Percentiles rank a stretch among this genome's conserved stretches.
Evolutionary conservation across 2,888 invertebrate species (phyloP).

Genomic region (Coleophora deauratella): DNA sequence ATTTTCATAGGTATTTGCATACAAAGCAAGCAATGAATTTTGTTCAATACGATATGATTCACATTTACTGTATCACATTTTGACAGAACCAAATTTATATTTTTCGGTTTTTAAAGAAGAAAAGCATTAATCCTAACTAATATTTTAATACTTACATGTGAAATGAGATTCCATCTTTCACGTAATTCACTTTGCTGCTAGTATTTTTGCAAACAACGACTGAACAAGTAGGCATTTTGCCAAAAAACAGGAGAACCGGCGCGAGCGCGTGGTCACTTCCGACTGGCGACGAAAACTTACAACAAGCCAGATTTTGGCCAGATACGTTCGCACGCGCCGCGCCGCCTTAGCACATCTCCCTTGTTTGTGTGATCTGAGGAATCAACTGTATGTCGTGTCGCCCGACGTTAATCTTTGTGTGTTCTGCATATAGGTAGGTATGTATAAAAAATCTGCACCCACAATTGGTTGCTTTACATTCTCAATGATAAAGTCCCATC

Average conservation of each 20-base stretch:
- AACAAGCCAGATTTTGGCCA: background rate
- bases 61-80: background rate
- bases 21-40: background rate
- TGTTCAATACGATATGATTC: background rate
- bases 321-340: background rate
- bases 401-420: no score
- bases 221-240: background rate
- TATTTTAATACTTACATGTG: constrained; percentile 8
- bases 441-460: no score
- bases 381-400: no score
- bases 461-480: no score
- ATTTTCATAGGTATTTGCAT: background rate
- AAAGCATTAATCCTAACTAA: no score
- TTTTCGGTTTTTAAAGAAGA: background rate
- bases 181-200: background rate
- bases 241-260: background rate
- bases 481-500: no score
- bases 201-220: background rate
- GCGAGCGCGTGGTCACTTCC: background rate
- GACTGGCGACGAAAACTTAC: background rate
- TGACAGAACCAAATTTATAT: background rate
- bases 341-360: background rate
- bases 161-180: constrained; percentile 4
- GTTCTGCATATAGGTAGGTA: no score
- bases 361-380: constrained; percentile 1